Conservation (phyloP, 2,797 vertebrate genomes). For the Monodelphis domestica region DNA sequence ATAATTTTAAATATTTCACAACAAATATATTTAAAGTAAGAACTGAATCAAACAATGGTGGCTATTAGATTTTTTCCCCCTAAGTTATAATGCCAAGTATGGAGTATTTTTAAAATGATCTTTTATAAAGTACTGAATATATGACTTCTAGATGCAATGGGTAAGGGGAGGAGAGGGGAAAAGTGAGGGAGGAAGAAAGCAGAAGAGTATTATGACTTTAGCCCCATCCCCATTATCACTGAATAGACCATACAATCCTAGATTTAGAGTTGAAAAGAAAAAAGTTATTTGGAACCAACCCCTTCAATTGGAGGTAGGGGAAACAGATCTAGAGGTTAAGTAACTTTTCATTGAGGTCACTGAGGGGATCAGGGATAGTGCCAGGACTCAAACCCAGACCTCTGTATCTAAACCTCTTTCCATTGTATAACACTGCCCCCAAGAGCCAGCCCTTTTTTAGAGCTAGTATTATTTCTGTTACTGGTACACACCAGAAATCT, state of each 20-base stretch:
- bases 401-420: background rate
- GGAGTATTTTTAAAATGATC: background rate
- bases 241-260: background rate
- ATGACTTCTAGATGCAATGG: background rate
- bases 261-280: background rate
- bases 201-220: background rate
- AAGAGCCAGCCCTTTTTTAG: background rate
- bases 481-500: background rate
- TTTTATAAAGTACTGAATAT: background rate
- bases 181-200: background rate
- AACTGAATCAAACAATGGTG: conserved; percentile 38
- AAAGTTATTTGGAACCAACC: background rate
- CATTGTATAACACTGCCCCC: background rate
- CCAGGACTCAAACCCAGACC: background rate
- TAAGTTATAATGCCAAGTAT: background rate
- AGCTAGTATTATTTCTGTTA: background rate
- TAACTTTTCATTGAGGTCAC: background rate
- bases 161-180: background rate
- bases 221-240: background rate
- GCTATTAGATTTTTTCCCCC: background rate
- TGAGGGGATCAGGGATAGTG: background rate
- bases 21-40: conserved; percentile 24
- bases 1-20: conserved; percentile 43
- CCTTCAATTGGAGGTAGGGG: background rate
- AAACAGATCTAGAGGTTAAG: background rate